These are phyloP conservation scores for Crocidura indochinensis DNA, from an alignment of 2,797 vertebrate genomes.

Conservation along the genomic window DNA sequence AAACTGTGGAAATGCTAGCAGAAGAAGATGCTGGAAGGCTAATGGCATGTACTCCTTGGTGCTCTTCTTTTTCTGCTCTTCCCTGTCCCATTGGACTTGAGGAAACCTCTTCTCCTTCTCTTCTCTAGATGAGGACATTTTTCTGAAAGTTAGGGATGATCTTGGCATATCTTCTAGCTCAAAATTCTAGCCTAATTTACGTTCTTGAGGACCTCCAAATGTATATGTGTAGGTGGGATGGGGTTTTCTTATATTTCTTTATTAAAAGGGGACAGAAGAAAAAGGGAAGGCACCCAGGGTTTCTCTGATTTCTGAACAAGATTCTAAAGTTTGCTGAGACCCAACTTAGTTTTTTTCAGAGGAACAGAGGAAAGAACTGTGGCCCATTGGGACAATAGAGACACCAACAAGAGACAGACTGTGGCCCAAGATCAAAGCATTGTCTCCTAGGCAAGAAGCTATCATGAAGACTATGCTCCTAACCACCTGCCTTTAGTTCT, in stretches of 20 bases:
- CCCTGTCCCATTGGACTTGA: neutral
- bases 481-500: neutral
- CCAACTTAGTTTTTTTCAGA: neutral
- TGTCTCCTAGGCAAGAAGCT: neutral
- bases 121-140: neutral
- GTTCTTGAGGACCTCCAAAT: neutral
- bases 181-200: slow-evolving; percentile 21
- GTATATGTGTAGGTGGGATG: too few relatives aligned
- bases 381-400: neutral
- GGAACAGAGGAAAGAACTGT: neutral
- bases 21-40: neutral
- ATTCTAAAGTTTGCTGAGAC: neutral
- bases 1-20: too few relatives aligned
- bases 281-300: neutral
- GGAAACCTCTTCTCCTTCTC: neutral
- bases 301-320: slow-evolving; percentile 7
- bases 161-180: neutral
- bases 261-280: slow-evolving; percentile 16
- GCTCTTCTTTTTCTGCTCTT: neutral
- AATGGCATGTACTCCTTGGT: neutral
- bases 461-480: neutral
- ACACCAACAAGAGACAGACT: neutral
- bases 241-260: neutral
- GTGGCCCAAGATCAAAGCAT: neutral
- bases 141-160: slow-evolving; percentile 11